phyloP scores from a whole-genome alignment of 2,113 vertebrate genomes.

The Antigone vipio region DNA sequence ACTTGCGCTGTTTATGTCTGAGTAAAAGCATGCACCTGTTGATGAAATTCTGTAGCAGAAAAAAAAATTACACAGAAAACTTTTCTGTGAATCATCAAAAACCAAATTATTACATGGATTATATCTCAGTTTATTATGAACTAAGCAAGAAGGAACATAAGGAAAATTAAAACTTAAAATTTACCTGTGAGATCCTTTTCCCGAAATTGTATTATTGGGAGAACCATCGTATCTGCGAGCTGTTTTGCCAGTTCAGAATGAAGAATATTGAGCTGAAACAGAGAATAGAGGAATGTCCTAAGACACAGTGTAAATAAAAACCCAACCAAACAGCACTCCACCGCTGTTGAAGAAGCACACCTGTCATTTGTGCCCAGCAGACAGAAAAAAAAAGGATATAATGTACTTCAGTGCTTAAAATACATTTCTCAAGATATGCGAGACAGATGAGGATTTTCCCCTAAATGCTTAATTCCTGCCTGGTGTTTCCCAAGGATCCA shows the following conservation, averaged over 20 bases:
- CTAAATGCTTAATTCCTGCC: background rate
- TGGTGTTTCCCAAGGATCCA: background rate
- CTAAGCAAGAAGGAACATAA: background rate
- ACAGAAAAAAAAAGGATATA: background rate
- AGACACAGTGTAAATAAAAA: background rate
- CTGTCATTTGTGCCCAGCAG: background rate
- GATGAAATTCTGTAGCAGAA: background rate
- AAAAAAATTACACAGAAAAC: background rate
- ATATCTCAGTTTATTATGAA: background rate
- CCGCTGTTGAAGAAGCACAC: background rate
- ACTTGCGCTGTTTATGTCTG: background rate
- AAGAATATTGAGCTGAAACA: constrained; percentile 88
- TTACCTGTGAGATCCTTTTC: constrained; percentile 98
- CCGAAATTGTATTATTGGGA: constrained; percentile 93
- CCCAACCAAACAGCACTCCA: background rate
- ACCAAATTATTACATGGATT: background rate
- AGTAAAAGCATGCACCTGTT: background rate
- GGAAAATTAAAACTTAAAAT: background rate
- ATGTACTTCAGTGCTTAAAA: background rate
- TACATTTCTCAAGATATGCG: background rate
- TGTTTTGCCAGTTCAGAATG: constrained; percentile 90
- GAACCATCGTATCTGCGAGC: constrained; percentile 94
- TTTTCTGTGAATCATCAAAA: background rate
- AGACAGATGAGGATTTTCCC: background rate
- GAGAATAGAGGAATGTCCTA: background rate